Percentiles rank a stretch among this genome's conserved stretches.
These are phyloP conservation scores for Geodia barretti DNA, from an alignment of 37 sponge, comb jelly and placozoan species.

Conservation along the genomic window DNA sequence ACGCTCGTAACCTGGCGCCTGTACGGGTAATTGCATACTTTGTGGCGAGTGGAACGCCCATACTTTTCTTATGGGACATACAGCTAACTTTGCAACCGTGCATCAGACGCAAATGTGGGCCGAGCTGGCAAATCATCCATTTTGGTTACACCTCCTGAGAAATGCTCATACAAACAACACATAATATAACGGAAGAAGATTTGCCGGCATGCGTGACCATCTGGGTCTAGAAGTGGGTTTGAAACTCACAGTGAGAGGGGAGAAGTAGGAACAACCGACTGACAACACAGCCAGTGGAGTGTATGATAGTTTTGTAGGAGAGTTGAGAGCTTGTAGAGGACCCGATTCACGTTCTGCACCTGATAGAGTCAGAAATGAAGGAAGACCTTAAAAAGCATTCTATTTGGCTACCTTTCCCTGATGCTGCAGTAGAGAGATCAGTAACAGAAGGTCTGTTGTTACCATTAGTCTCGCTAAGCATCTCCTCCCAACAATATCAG, in stretches of 20 bases:
- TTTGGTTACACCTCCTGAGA: neutral
- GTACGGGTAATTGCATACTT: no score
- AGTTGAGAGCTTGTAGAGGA: neutral
- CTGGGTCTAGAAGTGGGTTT: neutral
- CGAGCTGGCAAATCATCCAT: no score
- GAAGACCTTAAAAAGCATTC: neutral
- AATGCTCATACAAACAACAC: neutral
- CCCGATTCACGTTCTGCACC: neutral
- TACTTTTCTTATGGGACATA: no score
- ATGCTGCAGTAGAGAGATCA: conserved; percentile 20
- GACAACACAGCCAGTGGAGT: conserved; percentile 34
- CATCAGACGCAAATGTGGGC: no score
- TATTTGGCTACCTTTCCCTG: neutral
- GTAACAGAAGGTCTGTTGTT: conserved; percentile 34
- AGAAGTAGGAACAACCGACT: neutral
- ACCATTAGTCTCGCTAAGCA: conserved; percentile 29
- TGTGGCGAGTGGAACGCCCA: no score
- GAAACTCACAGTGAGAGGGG: conserved; percentile 14
- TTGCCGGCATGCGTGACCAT: neutral
- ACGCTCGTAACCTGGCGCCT: no score
- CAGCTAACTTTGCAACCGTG: no score
- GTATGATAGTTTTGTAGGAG: conserved; percentile 26
- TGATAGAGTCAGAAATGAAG: neutral
- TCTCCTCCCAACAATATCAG: conserved; percentile 15
- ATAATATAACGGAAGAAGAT: neutral